Conservation (phyloP, 2,797 vertebrate genomes). For the Saxicola maurus region DNA sequence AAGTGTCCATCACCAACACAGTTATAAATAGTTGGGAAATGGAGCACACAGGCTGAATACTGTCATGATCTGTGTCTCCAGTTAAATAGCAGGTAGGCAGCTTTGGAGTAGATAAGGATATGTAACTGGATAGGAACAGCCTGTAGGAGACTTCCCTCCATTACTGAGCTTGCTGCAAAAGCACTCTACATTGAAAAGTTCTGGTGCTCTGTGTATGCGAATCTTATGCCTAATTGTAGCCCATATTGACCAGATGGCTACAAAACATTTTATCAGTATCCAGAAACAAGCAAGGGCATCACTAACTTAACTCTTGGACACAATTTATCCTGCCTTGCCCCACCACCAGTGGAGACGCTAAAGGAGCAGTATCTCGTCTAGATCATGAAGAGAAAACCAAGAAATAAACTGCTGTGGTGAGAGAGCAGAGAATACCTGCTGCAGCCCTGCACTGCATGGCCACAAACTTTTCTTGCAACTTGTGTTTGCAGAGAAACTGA, state of each 20-base stretch:
- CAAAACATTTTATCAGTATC: not conserved
- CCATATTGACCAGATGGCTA: not conserved
- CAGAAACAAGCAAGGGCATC: not conserved
- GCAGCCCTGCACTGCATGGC: not conserved
- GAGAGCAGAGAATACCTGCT: not conserved
- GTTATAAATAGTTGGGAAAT: not conserved
- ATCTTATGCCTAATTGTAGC: not conserved
- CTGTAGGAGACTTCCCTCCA: not conserved
- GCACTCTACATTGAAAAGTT: not conserved
- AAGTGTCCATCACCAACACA: not conserved
- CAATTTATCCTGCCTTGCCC: fast-evolving
- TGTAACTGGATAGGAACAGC: not conserved
- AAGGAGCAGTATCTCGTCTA: not conserved
- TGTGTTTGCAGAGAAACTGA: not conserved
- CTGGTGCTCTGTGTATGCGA: not conserved
- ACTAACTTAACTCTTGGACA: not conserved
- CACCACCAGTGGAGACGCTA: not conserved
- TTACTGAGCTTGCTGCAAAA: not conserved
- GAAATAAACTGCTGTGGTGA: not conserved
- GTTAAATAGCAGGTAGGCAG: not conserved
- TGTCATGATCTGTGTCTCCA: not conserved
- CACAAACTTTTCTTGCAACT: not conserved
- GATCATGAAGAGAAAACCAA: not conserved
- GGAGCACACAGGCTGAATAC: not conserved
- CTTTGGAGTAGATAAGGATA: not conserved